Evolutionary conservation across 2,113 vertebrate genomes (phyloP).

Genomic region (Esox niger): DNA sequence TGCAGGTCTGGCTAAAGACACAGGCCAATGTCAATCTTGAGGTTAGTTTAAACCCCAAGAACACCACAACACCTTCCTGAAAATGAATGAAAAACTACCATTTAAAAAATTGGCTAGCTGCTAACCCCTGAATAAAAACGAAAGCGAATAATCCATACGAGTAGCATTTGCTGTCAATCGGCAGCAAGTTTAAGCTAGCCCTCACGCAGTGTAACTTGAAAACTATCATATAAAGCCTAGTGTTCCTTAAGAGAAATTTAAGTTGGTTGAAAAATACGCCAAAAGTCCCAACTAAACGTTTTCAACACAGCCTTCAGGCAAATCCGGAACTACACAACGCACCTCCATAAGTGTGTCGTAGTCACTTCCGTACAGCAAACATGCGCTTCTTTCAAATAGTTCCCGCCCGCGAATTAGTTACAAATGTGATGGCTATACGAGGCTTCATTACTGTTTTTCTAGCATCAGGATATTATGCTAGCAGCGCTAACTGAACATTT

Average conservation of each 20-base stretch:
- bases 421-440: too few relatives aligned
- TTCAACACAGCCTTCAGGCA: slow-evolving; percentile 30
- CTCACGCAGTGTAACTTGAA: background rate
- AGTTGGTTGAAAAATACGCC: slow-evolving; percentile 6
- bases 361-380: slow-evolving; percentile 42
- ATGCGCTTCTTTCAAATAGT: background rate
- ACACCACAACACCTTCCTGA: slow-evolving; percentile 1
- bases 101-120: slow-evolving; percentile 1
- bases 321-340: slow-evolving; percentile 52
- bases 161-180: background rate
- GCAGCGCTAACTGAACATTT: too few relatives aligned
- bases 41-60: background rate
- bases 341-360: slow-evolving; percentile 51
- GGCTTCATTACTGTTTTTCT: too few relatives aligned
- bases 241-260: background rate
- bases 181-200: background rate
- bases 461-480: too few relatives aligned
- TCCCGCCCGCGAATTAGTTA: background rate
- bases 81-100: background rate
- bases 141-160: background rate
- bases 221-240: too few relatives aligned
- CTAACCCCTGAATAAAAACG: background rate
- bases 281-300: slow-evolving; percentile 26
- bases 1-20: background rate
- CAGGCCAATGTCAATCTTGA: background rate